These are phyloP conservation scores for Astyanax mexicanus DNA, from an alignment of 2,797 vertebrate genomes.

Conservation along the genomic window DNA sequence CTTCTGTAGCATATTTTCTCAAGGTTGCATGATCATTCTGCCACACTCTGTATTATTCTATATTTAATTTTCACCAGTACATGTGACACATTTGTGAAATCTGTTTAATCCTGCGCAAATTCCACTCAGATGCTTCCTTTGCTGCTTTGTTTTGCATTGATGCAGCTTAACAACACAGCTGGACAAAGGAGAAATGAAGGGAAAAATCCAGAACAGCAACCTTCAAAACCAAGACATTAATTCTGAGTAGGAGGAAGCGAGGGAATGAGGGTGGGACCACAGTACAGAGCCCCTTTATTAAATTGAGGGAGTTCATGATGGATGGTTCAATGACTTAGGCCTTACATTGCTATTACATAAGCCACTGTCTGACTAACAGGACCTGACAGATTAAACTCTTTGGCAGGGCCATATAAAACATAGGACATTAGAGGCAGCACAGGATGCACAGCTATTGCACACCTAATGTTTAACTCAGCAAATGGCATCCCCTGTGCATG, in stretches of 20 bases:
- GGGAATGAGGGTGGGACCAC: background rate
- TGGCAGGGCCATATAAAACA: background rate
- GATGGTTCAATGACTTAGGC: conserved; percentile 50
- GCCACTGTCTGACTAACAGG: conserved; percentile 40
- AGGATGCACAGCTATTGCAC: background rate
- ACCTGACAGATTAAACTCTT: conserved; percentile 34
- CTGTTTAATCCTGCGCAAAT: background rate
- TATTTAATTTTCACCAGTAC: too few relatives aligned
- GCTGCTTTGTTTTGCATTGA: background rate
- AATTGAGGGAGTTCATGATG: conserved; percentile 31
- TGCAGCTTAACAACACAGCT: conserved; percentile 17
- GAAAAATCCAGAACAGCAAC: conserved; percentile 5
- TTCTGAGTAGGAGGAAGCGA: background rate
- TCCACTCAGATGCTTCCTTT: background rate
- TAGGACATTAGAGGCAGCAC: background rate
- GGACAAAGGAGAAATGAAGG: background rate
- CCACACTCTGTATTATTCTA: too few relatives aligned
- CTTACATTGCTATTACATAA: conserved; percentile 43
- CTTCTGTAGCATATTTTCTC: too few relatives aligned
- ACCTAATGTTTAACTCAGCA: background rate
- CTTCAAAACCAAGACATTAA: background rate
- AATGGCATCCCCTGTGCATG: background rate
- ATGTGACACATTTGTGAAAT: too few relatives aligned
- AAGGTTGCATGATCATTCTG: too few relatives aligned
- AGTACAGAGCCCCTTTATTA: conserved; percentile 23